Percentiles rank a stretch among this genome's conserved stretches.
These are phyloP conservation scores for Jordanella pulchra DNA, from an alignment of 2,797 vertebrate genomes.

Conservation along the genomic window DNA sequence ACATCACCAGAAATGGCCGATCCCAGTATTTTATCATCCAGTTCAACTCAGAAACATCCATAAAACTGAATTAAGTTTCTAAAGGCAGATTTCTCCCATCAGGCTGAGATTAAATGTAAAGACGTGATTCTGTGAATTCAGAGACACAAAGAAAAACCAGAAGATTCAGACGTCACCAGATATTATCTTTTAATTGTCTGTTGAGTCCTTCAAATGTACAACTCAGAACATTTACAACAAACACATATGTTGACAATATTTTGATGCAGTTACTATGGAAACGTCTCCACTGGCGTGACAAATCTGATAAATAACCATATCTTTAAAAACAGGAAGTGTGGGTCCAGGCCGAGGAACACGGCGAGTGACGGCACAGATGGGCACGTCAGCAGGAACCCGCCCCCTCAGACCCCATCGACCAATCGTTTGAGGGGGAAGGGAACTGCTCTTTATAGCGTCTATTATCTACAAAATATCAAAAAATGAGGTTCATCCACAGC, in stretches of 20 bases:
- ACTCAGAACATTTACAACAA: slow-evolving; percentile 85
- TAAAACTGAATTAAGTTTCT: background rate
- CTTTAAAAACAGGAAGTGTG: slow-evolving; percentile 32
- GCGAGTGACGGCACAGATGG: slow-evolving; percentile 32
- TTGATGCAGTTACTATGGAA: slow-evolving; percentile 77
- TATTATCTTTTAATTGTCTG: slow-evolving; percentile 81
- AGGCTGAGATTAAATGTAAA: background rate
- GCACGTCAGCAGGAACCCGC: slow-evolving; percentile 30
- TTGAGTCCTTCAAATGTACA: slow-evolving; percentile 83
- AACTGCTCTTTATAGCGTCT: slow-evolving; percentile 6
- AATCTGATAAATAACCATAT: slow-evolving; percentile 81
- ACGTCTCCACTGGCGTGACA: slow-evolving; percentile 74
- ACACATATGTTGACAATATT: slow-evolving; percentile 79
- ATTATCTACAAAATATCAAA: slow-evolving; percentile 9
- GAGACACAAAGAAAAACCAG: background rate
- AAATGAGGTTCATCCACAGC: background rate
- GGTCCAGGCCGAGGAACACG: slow-evolving; percentile 49
- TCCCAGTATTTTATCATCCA: background rate
- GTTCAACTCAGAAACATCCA: background rate
- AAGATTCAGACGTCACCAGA: slow-evolving; percentile 61
- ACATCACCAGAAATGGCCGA: background rate
- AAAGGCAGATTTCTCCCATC: background rate
- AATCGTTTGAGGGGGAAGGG: background rate
- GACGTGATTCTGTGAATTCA: background rate
- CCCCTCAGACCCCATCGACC: background rate